Evolutionary conservation across 1,140 invertebrate species (phyloP), one percentile per base, ranked within the genome.

Genomic region (Coenobita brevimanus): DNA sequence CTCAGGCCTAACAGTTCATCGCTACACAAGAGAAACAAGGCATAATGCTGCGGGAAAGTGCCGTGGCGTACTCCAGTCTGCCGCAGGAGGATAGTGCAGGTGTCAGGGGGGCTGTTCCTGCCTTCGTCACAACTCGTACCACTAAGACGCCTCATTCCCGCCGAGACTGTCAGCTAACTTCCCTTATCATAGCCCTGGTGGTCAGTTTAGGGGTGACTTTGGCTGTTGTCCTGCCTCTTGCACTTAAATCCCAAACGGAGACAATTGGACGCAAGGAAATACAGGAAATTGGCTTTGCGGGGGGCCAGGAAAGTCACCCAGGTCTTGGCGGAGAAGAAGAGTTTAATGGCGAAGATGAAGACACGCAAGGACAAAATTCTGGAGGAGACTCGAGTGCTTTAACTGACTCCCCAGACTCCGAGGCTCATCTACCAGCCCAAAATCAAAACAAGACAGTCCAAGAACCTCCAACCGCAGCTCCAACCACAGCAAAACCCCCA

Each of bases 21-120:
- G n/a, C n/a, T n/a, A n/a, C n/a, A n/a, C n/a, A 71, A 36, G 2
- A 6, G 30, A 38, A 2, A 38, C 3, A 13, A 10, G 67, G 41
- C 21, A 50, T n/a, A 36, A 76, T 76, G 73, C 41, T 76, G 2
- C 41, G 73, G 2, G 73, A 76, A 50, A 50, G 41, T 50, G n/a
- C 73, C 1, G 13, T 76, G 24, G 24, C 73, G 3, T 76, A 76
- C 73, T 76, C 73, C 0, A 76, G 73, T n/a, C 3, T 76, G 17
- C 73, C 73, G 13, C 73, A 76, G 41, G 73, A 76, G 21, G 73
- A 76, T 13, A 41, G n/a, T 17, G 17, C 46, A 6, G 17, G 46
- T 17, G 17, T 6, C 2, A n/a, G 41, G 21, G 46, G n/a, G 21
- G 17, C 73, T 2, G 17, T 41, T 2, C 41, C 17, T 2, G 24